A percentile compares a stretch with the other conserved stretches of the same genome.
phyloP scores from a whole-genome alignment of 2,113 vertebrate species.

The Peucedramus taeniatus region DNA sequence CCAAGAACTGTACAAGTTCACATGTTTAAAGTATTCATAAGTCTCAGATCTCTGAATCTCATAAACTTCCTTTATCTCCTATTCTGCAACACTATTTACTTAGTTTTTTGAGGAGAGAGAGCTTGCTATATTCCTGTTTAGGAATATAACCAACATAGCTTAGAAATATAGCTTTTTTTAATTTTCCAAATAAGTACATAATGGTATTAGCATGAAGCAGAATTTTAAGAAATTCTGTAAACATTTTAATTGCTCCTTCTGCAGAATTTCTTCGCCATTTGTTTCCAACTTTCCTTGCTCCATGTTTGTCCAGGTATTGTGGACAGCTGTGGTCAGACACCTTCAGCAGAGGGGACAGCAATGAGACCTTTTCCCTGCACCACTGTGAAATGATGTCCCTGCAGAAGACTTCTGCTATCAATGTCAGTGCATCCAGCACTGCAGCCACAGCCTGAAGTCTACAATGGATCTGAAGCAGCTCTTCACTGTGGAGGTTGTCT shows the following conservation, averaged over 20 bases:
- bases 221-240: background rate
- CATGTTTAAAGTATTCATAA: background rate
- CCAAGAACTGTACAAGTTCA: background rate
- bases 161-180: background rate
- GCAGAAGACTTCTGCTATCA: background rate
- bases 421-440: background rate
- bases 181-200: background rate
- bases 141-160: background rate
- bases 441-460: background rate
- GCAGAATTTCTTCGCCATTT: background rate
- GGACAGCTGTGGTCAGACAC: background rate
- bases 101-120: background rate
- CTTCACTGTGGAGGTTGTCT: background rate
- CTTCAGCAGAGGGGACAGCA: background rate
- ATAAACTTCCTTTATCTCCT: background rate
- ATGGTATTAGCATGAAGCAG: background rate
- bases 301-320: background rate
- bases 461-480: background rate
- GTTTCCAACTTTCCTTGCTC: background rate
- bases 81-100: background rate
- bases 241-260: background rate
- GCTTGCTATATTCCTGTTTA: accelerated
- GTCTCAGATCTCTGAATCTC: background rate
- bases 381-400: background rate
- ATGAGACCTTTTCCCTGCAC: background rate